phyloP scores from a whole-genome alignment of 2,888 invertebrate genomes.

The Amiota mariae region DNA sequence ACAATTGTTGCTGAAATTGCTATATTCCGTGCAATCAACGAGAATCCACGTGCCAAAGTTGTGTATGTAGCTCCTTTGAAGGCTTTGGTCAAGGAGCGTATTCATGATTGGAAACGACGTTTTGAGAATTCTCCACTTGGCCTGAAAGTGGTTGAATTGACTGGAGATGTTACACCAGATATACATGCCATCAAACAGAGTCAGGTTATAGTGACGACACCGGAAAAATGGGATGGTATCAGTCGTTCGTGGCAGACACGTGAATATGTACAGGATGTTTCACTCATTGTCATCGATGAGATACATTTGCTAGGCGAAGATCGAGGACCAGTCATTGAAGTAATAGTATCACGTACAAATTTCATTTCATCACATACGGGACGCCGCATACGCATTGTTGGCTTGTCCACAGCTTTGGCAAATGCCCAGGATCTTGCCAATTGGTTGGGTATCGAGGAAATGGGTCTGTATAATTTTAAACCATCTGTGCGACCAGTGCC shows the following conservation, averaged over 20 bases:
- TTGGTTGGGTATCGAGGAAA: conserved; percentile 92
- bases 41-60: conserved; percentile 86
- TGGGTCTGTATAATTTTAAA: conserved; percentile 97
- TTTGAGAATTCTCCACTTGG: conserved; percentile 80
- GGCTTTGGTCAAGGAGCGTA: conserved; percentile 96
- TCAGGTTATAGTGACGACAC: conserved; percentile 97
- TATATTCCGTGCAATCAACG: conserved; percentile 91
- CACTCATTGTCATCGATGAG: conserved; percentile 96
- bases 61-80: conserved; percentile 99
- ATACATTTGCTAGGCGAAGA: conserved; percentile 96
- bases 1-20: conserved; percentile 98
- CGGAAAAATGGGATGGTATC: conserved; percentile 99
- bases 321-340: conserved; percentile 92
- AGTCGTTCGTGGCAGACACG: conserved; percentile 98
- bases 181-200: conserved; percentile 86
- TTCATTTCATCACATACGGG: conserved; percentile 94
- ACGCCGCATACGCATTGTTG: conserved; percentile 88
- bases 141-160: conserved; percentile 94
- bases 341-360: conserved; percentile 97
- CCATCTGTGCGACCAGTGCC: conserved; percentile 99
- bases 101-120: conserved; percentile 93
- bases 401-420: conserved; percentile 96
- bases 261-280: conserved; percentile 92
- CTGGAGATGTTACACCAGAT: conserved; percentile 93
- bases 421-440: conserved; percentile 97